Evolutionary conservation across 2,113 vertebrate genomes (phyloP).

Genomic region (Poecile atricapillus): DNA sequence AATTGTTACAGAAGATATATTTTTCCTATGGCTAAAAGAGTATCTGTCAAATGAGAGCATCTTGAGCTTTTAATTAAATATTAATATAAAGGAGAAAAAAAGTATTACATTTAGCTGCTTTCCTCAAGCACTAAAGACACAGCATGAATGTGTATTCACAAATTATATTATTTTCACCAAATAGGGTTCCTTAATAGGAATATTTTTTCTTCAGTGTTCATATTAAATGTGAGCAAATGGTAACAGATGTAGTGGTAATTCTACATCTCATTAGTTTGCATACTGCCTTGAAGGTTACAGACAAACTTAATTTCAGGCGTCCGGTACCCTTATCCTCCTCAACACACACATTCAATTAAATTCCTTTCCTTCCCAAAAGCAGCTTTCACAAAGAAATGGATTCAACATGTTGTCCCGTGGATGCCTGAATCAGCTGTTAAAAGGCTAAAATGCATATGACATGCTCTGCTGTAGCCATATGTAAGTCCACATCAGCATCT

Average conservation of each 20-base stretch:
- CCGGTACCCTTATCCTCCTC: neutral
- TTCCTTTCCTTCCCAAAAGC: neutral
- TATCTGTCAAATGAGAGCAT: neutral
- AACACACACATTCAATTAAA: slow-evolving; percentile 37
- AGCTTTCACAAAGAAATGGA: neutral
- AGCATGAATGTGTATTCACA: neutral
- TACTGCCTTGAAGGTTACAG: slow-evolving; percentile 14
- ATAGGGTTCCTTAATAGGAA: neutral
- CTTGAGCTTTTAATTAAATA: slow-evolving; percentile 39
- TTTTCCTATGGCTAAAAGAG: neutral
- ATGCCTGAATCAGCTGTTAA: neutral
- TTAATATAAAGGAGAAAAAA: slow-evolving; percentile 13
- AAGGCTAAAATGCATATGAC: neutral
- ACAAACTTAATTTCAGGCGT: slow-evolving; percentile 25
- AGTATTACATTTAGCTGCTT: neutral
- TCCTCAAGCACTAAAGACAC: neutral
- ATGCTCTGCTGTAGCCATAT: neutral
- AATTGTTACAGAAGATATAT: neutral
- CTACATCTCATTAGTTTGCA: slow-evolving; percentile 1
- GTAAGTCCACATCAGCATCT: neutral
- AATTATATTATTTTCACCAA: slow-evolving; percentile 8
- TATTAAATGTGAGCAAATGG: neutral
- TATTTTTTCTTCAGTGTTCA: neutral
- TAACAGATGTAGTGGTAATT: neutral
- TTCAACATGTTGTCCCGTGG: neutral